These are phyloP conservation scores for Babylonia areolata DNA, from an alignment of 1,140 invertebrate species.

Conservation along the genomic window DNA sequence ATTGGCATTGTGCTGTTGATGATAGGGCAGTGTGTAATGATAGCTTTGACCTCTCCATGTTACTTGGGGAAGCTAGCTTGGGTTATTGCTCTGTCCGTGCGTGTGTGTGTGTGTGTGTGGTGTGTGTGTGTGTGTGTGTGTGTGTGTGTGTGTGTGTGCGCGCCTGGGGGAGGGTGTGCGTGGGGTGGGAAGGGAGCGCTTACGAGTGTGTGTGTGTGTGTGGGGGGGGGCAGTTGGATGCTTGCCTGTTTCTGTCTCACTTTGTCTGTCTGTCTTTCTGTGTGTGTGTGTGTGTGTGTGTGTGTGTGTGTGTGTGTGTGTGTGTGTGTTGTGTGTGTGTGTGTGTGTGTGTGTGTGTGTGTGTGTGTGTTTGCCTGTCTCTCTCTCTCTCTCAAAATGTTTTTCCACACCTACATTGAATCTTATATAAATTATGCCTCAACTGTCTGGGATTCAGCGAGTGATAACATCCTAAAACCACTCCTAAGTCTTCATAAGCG, in stretches of 20 bases:
- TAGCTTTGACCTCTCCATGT: no score
- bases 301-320: not conserved
- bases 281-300: constrained; percentile 8
- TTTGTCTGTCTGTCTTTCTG: not conserved
- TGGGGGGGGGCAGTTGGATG: not conserved
- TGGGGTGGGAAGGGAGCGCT: not conserved
- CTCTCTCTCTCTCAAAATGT: no score
- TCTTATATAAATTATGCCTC: no score
- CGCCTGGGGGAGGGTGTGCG: not conserved
- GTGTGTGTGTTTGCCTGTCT: no score
- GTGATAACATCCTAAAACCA: no score
- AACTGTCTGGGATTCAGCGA: no score
- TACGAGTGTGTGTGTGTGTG: not conserved
- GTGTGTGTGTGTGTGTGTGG: not conserved
- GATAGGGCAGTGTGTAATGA: no score
- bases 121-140: not conserved
- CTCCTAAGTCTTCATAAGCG: no score
- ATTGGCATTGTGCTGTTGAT: no score
- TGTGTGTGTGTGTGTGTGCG: not conserved
- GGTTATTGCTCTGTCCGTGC: not conserved
- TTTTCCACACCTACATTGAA: no score
- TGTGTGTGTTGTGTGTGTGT: not conserved
- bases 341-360: not conserved
- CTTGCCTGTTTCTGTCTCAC: no score
- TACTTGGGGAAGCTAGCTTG: no score